Base-by-base conservation (phyloP, 1,140 invertebrate genomes). In the Planococcus citri region DNA sequence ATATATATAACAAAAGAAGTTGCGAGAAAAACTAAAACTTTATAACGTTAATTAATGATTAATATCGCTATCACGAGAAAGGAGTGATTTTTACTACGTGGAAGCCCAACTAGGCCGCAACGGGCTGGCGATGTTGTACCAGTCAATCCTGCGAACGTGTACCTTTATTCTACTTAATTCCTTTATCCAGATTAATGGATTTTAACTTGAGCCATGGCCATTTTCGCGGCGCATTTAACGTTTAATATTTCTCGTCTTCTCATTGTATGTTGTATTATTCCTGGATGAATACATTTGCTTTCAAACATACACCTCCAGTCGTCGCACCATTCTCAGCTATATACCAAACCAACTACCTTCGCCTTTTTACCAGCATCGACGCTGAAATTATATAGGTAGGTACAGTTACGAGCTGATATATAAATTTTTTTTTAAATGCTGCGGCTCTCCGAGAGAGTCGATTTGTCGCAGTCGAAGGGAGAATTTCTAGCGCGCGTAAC, bases 181-280 rank as follows among this genome's bases (percentile, higher is more conserved):
- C 41, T 51, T 51, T 51, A 51, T 51, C 41, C 41, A 51, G 41
- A 51, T 51, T 51, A 51, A 51, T 51, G 41, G 41, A 20, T 51
- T 51, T 51, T 17, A 51, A 51, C 12, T 51, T 51, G 41, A 51
- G 41, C 41, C 41, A 20, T 51, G 41, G n/a, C 41, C 41, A 51
- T 51, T 51, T 51, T 51, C n/a, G n/a, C n/a, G n/a, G 3, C 41
- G 2, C 41, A 51, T 4, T 51, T 20, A 51, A 14, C 41, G 41
- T 17, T 20, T 20, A 17, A 20, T 51, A 51, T 51, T 51, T 51
- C 41, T 51, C 41, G 17, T 51, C 29, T 33, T 33, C 29, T n/a
- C n/a, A n/a, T n/a, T n/a, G n/a, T n/a, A 33, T 33, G 12, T 33
- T 33, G 29, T 33, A 33, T 33, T 33, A 33, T 33, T 33, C 29